Evolutionary conservation across 2,113 vertebrate species (phyloP).

Genomic region (Epinephelus cyanopodus): DNA sequence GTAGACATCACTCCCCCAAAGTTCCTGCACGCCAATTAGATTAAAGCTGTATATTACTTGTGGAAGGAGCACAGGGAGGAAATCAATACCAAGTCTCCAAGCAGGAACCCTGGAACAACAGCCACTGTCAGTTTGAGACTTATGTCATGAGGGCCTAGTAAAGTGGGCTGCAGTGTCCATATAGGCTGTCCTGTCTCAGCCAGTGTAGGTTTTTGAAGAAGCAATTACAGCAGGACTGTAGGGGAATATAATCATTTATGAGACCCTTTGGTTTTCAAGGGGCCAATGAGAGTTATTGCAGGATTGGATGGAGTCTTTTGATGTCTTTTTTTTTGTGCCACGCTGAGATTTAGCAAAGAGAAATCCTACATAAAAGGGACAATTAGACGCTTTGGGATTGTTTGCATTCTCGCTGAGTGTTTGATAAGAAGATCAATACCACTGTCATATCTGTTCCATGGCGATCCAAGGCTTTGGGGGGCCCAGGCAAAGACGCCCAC

Average conservation of each 20-base stretch:
- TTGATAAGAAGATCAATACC: background rate
- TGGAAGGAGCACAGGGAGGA: conserved; percentile 64
- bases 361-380: background rate
- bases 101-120: conserved; percentile 71
- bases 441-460: background rate
- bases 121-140: conserved; percentile 61
- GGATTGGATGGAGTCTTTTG: background rate
- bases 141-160: conserved; percentile 46
- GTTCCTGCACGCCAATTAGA: conserved; percentile 76
- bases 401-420: background rate
- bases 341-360: background rate
- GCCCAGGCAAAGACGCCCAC: too few species aligned
- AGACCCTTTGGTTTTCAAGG: conserved; percentile 29
- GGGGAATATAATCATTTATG: conserved; percentile 25
- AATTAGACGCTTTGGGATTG: background rate
- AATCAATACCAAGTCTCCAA: conserved; percentile 76
- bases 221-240: conserved; percentile 38
- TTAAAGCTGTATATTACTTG: conserved; percentile 80
- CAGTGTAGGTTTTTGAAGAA: conserved; percentile 24
- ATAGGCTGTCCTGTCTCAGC: conserved; percentile 24
- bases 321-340: background rate
- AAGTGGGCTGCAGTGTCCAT: conserved; percentile 49
- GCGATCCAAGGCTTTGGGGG: too few species aligned
- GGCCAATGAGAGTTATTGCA: background rate
- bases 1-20: conserved; percentile 64